Conservation (phyloP, 2,113 vertebrate species). For the Amia ocellicauda region DNA sequence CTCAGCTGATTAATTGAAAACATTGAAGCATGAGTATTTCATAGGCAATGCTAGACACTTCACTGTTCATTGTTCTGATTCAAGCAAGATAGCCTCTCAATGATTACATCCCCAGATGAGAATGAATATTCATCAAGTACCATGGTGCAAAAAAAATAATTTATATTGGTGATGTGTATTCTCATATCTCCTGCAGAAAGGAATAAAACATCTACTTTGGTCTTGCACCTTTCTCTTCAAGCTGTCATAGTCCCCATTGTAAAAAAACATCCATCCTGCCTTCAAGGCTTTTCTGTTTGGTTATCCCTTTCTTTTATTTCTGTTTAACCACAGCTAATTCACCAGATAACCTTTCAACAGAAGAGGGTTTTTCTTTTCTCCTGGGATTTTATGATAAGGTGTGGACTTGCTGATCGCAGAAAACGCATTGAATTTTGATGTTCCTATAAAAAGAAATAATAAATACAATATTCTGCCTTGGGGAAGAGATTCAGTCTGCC, state of each 20-base stretch:
- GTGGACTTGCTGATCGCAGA: not conserved
- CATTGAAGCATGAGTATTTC: constrained; percentile 11
- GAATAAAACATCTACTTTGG: too few species aligned
- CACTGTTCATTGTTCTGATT: not conserved
- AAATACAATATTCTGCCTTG: not conserved
- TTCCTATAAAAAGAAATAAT: not conserved
- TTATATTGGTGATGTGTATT: too few species aligned
- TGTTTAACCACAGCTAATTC: too few species aligned
- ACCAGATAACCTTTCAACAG: too few species aligned
- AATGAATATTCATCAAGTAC: not conserved
- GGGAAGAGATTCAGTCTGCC: not conserved
- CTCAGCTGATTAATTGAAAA: constrained; percentile 12
- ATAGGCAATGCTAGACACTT: not conserved
- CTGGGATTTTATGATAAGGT: not conserved
- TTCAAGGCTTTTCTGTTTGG: not conserved
- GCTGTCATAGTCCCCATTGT: not conserved
- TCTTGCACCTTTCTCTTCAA: not conserved
- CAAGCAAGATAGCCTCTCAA: not conserved
- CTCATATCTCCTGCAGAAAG: too few species aligned
- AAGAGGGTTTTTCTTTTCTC: not conserved
- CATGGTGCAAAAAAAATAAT: not conserved
- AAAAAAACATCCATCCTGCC: not conserved
- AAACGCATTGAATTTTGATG: not conserved
- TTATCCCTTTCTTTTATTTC: too few species aligned
- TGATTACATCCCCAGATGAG: not conserved